A percentile compares a stretch with the other conserved stretches of the same genome.
These are phyloP conservation scores for Tenthredo notha DNA, from an alignment of 2,888 invertebrate genomes.

Conservation along the genomic window DNA sequence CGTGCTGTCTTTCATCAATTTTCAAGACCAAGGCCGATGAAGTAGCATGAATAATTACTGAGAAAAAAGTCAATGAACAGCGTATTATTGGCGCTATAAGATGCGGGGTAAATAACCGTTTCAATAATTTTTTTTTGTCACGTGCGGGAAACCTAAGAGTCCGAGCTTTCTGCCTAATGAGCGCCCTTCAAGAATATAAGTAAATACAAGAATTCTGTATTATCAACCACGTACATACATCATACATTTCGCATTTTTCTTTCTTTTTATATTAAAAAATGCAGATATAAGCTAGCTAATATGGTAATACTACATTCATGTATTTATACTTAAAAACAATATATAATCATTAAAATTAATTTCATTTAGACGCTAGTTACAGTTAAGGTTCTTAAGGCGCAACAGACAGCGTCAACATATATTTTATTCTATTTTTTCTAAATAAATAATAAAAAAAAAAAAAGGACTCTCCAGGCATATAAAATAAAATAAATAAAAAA, in stretches of 20 bases:
- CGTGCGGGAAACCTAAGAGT: no score
- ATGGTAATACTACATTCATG: background rate
- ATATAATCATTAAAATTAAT: conserved; percentile 57
- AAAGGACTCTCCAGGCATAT: no score
- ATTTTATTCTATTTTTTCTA: background rate
- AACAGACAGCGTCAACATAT: conserved; percentile 7
- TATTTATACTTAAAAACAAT: background rate
- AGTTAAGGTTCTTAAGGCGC: background rate
- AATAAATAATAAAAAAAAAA: background rate
- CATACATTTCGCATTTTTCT: conserved; percentile 3
- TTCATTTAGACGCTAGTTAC: conserved; percentile 54
- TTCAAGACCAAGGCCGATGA: no score
- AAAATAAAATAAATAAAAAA: conserved; percentile 2
- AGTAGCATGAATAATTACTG: no score
- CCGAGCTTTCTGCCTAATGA: no score
- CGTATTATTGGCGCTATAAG: no score
- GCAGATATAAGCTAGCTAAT: background rate
- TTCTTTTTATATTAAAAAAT: background rate
- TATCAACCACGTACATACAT: conserved; percentile 56
- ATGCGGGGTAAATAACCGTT: no score
- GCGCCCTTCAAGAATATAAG: background rate
- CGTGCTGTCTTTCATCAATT: no score
- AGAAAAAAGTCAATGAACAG: no score
- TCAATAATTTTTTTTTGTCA: no score
- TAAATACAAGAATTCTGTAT: conserved; percentile 58